Evolutionary conservation across 2,888 invertebrate genomes (phyloP), one percentile per base, ranked within the genome.

Genomic region (Penaeus monodon): DNA sequence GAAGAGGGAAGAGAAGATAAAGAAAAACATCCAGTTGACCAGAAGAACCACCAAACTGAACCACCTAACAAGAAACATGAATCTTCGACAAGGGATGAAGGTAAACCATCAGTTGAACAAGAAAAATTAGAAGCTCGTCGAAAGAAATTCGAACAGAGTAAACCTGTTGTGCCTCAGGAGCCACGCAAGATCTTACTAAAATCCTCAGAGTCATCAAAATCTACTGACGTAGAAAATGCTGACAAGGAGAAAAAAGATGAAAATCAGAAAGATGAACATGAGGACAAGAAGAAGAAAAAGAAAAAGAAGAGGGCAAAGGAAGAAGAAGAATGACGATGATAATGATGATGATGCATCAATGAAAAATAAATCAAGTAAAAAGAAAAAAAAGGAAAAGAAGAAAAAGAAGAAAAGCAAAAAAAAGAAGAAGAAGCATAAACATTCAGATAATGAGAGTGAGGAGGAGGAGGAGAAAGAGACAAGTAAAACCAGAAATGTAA

Each of bases 341-440:
- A 78, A 83, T 6, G 83, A 87, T 24, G 86, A 83, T 49, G 79
- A 83, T 27, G 83, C 57, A 65, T 83, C 83, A 38, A 80, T 79
- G 29, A 87, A 87, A 44, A 83, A 79, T 64, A 87, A 79, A 22
- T 83, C 83, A 20, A 82, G 78, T 63, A 87, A 87, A 68, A 87
- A 87, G 66, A 87, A 87, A 82, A 87, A 87, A 79, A 87, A 87
- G 73, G 79, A 87, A 49, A 87, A 87, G 83, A 83, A 87, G 27
- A 87, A 79, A 73, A 83, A 87, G 66, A 83, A 83, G 27, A 78
- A 86, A 17, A 78, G 78, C 29, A 87, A 87, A 38, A 87, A 87
- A 78, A 83, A 87, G 33, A 87, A 87, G 79, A 87, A 87, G 74
- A 83, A 87, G 49, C 86, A 81, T 63, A 86, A 86, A 64, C 77